Conservation (phyloP, 2,888 invertebrate species). For the Bhutanitis thaidina region DNA sequence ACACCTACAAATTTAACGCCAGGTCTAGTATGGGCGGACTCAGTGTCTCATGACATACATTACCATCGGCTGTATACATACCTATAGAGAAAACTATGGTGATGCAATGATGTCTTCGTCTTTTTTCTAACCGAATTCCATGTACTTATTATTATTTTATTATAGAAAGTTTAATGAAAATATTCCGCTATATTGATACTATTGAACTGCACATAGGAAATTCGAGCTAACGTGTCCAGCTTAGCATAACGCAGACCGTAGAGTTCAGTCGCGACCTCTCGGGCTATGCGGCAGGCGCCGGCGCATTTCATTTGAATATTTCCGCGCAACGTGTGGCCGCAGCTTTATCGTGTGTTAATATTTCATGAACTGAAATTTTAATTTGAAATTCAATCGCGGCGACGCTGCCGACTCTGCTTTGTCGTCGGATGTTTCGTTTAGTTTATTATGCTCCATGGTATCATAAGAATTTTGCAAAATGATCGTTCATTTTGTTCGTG, state of each 20-base stretch:
- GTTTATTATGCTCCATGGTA: constrained; percentile 9
- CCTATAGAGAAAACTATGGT: too few species aligned
- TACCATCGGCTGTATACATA: too few species aligned
- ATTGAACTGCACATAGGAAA: constrained; percentile 31
- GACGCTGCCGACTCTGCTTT: constrained; percentile 26
- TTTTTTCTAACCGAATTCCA: too few species aligned
- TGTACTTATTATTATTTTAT: too few species aligned
- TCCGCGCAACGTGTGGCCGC: constrained; percentile 41
- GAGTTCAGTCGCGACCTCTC: constrained; percentile 53
- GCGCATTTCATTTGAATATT: constrained; percentile 59
- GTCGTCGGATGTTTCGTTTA: constrained; percentile 24
- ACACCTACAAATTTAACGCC: too few species aligned
- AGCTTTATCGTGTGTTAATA: constrained; percentile 57
- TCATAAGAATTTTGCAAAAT: constrained; percentile 1
- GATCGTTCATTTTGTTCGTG: not conserved
- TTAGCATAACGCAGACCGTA: constrained; percentile 54
- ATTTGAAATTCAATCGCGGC: constrained; percentile 51
- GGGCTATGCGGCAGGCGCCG: constrained; percentile 39
- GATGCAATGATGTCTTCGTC: too few species aligned
- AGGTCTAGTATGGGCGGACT: too few species aligned
- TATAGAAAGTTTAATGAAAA: constrained; percentile 5
- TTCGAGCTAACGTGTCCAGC: constrained; percentile 39
- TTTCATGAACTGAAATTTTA: constrained; percentile 64
- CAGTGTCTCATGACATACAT: too few species aligned
- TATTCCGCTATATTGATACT: constrained; percentile 26